Conservation (phyloP, 2,797 vertebrate genomes). For the Morus bassanus region DNA sequence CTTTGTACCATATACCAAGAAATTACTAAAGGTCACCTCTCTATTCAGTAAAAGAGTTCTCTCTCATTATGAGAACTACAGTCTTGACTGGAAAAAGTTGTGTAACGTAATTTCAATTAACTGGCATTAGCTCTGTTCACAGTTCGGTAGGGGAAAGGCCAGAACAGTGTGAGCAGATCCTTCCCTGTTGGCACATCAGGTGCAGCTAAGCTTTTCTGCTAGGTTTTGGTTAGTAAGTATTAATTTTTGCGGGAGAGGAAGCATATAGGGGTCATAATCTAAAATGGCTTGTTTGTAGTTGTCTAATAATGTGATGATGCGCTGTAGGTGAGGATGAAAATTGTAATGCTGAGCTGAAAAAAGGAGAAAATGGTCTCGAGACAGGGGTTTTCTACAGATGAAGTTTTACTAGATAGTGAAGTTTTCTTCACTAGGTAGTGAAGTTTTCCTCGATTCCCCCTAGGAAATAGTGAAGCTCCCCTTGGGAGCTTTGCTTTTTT, state of each 20-base stretch:
- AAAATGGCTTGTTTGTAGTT: background rate
- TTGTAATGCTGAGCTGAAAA: accelerated
- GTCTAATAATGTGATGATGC: background rate
- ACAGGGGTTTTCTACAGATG: background rate
- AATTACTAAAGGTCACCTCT: background rate
- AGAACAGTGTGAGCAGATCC: background rate
- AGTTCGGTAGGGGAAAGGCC: background rate
- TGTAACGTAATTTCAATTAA: background rate
- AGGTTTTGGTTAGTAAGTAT: background rate
- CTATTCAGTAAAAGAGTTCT: background rate
- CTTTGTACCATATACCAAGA: background rate
- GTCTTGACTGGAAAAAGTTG: background rate
- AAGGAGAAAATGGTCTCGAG: background rate
- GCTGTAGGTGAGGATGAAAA: background rate
- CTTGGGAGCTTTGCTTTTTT: background rate
- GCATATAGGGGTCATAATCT: accelerated
- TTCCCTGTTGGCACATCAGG: accelerated
- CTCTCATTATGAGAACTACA: background rate
- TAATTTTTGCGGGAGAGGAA: background rate
- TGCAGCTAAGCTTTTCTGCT: background rate
- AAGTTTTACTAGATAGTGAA: background rate
- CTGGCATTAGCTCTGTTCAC: background rate
- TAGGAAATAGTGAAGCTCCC: background rate
- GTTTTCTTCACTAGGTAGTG: background rate
- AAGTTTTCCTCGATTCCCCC: background rate